Evolutionary conservation across 2,113 vertebrate species (phyloP).

Genomic region (Oncorhynchus mykiss): DNA sequence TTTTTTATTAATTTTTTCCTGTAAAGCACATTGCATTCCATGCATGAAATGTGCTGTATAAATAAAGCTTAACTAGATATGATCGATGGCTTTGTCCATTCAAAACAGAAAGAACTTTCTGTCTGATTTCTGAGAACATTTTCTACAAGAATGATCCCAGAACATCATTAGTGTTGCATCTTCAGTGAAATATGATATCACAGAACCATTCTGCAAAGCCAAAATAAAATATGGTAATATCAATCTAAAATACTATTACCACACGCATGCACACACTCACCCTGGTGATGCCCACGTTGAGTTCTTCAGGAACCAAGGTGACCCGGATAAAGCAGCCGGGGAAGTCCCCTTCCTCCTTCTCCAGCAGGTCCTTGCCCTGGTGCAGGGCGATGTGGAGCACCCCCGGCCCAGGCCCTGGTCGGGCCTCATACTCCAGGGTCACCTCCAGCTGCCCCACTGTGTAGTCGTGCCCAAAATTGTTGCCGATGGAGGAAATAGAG

Average conservation of each 20-base stretch:
- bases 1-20: too few species aligned
- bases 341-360: slow-evolving; percentile 88
- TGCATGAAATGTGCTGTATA: too few species aligned
- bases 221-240: too few species aligned
- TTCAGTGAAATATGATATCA: too few species aligned
- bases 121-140: too few species aligned
- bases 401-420: slow-evolving; percentile 38
- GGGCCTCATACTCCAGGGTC: slow-evolving; percentile 81
- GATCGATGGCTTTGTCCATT: too few species aligned
- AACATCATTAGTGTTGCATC: too few species aligned
- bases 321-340: slow-evolving; percentile 92
- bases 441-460: slow-evolving; percentile 94
- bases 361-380: slow-evolving; percentile 96
- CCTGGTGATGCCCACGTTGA: slow-evolving; percentile 87
- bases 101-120: too few species aligned
- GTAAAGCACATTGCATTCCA: too few species aligned
- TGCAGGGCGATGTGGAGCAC: slow-evolving; percentile 82
- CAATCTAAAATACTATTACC: not conserved
- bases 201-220: too few species aligned
- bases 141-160: too few species aligned
- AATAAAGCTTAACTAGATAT: too few species aligned
- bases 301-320: slow-evolving; percentile 86
- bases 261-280: slow-evolving; percentile 64
- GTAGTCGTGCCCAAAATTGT: slow-evolving; percentile 94
- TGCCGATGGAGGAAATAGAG: slow-evolving; percentile 93